Evolutionary conservation across 2,797 vertebrate genomes (phyloP).

Genomic region (Apodemus agrarius): DNA sequence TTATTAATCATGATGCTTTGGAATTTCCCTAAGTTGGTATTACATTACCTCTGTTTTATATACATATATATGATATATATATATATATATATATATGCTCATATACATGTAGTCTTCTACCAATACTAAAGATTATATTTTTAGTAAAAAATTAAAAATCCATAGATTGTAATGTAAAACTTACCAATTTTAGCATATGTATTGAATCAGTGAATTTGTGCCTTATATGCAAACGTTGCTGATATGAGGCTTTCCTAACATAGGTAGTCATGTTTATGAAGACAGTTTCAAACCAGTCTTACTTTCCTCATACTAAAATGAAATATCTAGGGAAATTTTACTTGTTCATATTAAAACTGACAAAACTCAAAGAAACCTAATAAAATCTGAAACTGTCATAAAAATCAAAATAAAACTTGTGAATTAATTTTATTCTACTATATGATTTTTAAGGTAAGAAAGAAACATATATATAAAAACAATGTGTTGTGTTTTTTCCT

Average conservation of each 20-base stretch:
- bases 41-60: no score
- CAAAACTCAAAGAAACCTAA: background rate
- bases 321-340: background rate
- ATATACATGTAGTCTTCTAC: background rate
- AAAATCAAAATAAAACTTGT: conserved; percentile 28
- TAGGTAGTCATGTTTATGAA: background rate
- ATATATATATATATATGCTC: no score
- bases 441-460: background rate
- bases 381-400: background rate
- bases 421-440: background rate
- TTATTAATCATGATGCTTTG: no score
- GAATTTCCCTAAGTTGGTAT: no score
- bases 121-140: background rate
- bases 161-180: background rate
- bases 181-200: background rate
- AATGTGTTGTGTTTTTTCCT: background rate
- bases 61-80: no score
- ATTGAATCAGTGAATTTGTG: background rate
- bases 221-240: background rate
- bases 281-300: background rate
- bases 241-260: background rate
- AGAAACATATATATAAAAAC: background rate
- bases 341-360: background rate
- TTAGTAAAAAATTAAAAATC: background rate
- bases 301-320: background rate